These are phyloP conservation scores for Yponomeuta plumbellus DNA, from an alignment of 2,888 invertebrate genomes.

Conservation along the genomic window DNA sequence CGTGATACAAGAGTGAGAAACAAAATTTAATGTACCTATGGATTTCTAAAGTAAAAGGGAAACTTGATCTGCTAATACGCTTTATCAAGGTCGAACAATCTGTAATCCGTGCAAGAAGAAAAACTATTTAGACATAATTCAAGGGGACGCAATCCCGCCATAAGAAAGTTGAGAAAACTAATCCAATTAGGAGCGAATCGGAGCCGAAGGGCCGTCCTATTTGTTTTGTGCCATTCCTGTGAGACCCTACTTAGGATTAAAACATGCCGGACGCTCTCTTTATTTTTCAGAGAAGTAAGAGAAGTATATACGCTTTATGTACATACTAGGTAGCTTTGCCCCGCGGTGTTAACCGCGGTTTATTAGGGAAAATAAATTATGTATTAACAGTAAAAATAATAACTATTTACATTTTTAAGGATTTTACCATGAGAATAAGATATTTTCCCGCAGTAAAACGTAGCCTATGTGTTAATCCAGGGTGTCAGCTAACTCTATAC, in stretches of 20 bases:
- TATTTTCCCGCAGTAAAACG: too few relatives aligned
- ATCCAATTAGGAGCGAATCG: constrained; percentile 52
- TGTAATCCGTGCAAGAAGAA: constrained; percentile 17
- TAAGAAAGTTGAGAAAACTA: constrained; percentile 57
- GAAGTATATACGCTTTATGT: too few relatives aligned
- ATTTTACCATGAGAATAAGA: too few relatives aligned
- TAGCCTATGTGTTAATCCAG: too few relatives aligned
- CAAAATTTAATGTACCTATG: too few relatives aligned
- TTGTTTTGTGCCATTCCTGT: constrained; percentile 5
- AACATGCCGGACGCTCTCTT: neutral
- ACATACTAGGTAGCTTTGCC: too few relatives aligned
- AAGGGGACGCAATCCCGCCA: constrained; percentile 43
- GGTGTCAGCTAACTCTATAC: too few relatives aligned
- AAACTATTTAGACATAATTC: constrained; percentile 40
- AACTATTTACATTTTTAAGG: too few relatives aligned
- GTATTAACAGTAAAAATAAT: too few relatives aligned
- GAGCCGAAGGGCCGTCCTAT: constrained; percentile 17
- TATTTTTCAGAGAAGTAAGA: neutral
- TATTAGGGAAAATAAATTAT: too few relatives aligned
- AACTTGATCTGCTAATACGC: neutral
- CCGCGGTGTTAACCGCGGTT: too few relatives aligned
- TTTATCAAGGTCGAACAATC: constrained; percentile 1
- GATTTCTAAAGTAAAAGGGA: neutral
- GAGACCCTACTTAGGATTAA: neutral
- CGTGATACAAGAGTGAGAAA: too few relatives aligned